phyloP scores from a whole-genome alignment of 1,140 invertebrate species.

The Cardiocondyla obscurior region DNA sequence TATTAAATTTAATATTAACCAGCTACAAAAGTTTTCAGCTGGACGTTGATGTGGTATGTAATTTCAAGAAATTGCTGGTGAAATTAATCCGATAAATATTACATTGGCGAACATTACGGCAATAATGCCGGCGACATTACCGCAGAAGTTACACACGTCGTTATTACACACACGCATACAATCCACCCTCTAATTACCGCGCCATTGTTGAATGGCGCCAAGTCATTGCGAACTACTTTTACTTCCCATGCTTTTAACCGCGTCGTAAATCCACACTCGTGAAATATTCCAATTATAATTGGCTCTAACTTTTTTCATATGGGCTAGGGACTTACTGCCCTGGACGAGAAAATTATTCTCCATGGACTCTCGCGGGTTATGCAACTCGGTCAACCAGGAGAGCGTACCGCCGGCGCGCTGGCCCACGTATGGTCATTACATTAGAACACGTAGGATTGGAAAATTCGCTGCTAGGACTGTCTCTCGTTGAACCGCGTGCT shows the following conservation, averaged over 20 bases:
- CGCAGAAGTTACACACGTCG: conserved; percentile 5
- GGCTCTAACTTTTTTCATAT: conserved; percentile 74
- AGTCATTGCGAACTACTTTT: conserved; percentile 55
- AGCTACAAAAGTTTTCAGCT: neutral
- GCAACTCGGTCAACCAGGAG: conserved; percentile 41
- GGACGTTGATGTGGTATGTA: neutral
- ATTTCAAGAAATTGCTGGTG: conserved; percentile 27
- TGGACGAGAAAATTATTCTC: conserved; percentile 67
- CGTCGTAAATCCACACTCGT: conserved; percentile 63
- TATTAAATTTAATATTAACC: conserved; percentile 34
- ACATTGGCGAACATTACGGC: neutral
- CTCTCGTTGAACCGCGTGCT: neutral
- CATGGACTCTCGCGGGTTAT: conserved; percentile 30
- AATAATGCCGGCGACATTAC: conserved; percentile 26
- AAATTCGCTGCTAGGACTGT: conserved; percentile 37
- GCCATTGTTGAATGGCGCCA: conserved; percentile 46
- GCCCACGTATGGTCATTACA: conserved; percentile 48
- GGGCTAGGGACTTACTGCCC: conserved; percentile 53
- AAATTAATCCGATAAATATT: conserved; percentile 50
- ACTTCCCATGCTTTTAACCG: conserved; percentile 29
- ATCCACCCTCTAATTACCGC: conserved; percentile 20
- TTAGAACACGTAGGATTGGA: conserved; percentile 50
- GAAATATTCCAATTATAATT: conserved; percentile 72
- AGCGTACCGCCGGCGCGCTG: neutral
- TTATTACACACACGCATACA: conserved; percentile 22